Evolutionary conservation across 2,113 vertebrate genomes (phyloP).

Genomic region (Hippocampus mohnikei): DNA sequence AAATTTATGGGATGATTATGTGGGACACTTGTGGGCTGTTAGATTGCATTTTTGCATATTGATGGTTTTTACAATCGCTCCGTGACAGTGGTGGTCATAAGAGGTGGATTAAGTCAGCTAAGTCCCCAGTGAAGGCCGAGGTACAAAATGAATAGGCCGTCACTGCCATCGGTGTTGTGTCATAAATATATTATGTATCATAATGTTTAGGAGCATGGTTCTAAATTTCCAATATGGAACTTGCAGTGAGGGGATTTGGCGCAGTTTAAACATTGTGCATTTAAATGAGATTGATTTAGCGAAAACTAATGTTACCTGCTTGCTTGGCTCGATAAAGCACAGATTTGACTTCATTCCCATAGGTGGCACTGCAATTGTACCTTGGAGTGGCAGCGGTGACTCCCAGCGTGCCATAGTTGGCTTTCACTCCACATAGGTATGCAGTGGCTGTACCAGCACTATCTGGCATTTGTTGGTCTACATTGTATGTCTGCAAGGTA

Average conservation of each 20-base stretch:
- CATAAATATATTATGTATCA: not conserved
- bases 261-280: not conserved
- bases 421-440: constrained; percentile 78
- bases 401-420: constrained; percentile 77
- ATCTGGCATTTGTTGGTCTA: constrained; percentile 79
- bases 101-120: not conserved
- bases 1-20: too few species aligned
- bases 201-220: not conserved
- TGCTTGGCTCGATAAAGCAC: constrained; percentile 71
- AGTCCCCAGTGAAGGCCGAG: not conserved
- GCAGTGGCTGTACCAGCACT: constrained; percentile 79
- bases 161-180: not conserved
- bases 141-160: too few species aligned
- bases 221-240: not conserved
- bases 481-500: constrained; percentile 72
- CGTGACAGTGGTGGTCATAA: not conserved
- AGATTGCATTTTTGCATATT: not conserved
- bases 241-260: not conserved
- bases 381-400: constrained; percentile 62
- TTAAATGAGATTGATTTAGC: not conserved
- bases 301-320: constrained; percentile 57
- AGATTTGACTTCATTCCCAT: constrained; percentile 73
- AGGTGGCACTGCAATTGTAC: constrained; percentile 47
- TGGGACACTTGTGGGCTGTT: not conserved
- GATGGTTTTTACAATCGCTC: not conserved